Conservation (phyloP, 2,113 vertebrate genomes). For the Etheostoma spectabile region DNA sequence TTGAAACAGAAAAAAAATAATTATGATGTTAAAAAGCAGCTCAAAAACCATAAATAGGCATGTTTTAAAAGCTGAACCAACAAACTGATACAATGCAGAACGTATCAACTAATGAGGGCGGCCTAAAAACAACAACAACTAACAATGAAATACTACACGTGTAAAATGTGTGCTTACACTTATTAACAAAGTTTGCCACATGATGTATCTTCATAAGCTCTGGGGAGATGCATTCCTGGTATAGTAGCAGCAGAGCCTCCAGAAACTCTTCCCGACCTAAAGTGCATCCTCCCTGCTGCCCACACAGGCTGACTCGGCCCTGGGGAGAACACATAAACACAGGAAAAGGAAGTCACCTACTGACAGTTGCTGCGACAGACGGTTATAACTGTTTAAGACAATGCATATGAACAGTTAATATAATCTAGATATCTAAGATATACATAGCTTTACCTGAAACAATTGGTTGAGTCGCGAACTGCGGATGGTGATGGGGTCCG, state of each 20-base stretch:
- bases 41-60: not conserved
- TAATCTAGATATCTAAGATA: too few species aligned
- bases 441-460: slow-evolving; percentile 89
- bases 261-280: slow-evolving; percentile 91
- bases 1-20: not conserved
- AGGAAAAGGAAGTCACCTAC: slow-evolving; percentile 23
- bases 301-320: slow-evolving; percentile 88
- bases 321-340: slow-evolving; percentile 61
- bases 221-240: slow-evolving; percentile 92
- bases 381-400: not conserved
- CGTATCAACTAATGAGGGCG: not conserved
- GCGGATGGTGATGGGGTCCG: slow-evolving; percentile 89
- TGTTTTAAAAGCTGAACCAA: not conserved
- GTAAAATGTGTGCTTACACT: slow-evolving; percentile 86
- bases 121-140: not conserved
- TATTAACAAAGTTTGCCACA: slow-evolving; percentile 92
- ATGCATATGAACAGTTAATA: not conserved
- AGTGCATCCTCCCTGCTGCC: slow-evolving; percentile 83
- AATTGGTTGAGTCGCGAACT: slow-evolving; percentile 89
- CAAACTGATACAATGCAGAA: not conserved
- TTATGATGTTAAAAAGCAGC: not conserved
- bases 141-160: not conserved
- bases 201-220: slow-evolving; percentile 93
- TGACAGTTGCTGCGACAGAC: not conserved
- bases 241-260: slow-evolving; percentile 92